Base-by-base conservation (phyloP, 2,888 invertebrate species). In the Cecidostiba fungosa region DNA sequence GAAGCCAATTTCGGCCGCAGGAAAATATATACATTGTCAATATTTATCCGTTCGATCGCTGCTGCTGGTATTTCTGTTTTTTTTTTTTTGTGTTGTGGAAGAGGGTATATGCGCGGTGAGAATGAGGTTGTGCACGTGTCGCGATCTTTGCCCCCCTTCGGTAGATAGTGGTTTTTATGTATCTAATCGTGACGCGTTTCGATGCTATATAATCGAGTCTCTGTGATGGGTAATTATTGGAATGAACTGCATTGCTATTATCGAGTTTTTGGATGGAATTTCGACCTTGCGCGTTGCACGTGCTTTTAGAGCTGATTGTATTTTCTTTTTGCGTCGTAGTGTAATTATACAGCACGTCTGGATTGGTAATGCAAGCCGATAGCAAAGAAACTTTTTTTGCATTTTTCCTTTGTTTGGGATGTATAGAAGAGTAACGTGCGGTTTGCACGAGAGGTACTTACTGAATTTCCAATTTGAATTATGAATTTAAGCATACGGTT, bases 71-170 rank as follows among this genome's bases (percentile, higher is more conserved):
- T 66, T 66, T 66, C n/a, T 62, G n/a, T n/a, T n/a, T n/a, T n/a
- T n/a, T 26, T 66, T 26, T 29, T 23, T 59, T 23, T 4, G 59
- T n/a, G 54, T 54, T 43, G 16, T 50, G 19, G 16, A 19, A 50
- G 59, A 10, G 66, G n/a, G 29, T 66, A 3, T 66, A 3, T n/a
- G 43, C 26, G 29, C 29, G n/a, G 0, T 8, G 54, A 12, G 66
- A 66, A 26, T 29, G 66, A 66, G 29, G 66, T 66, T 66, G 23
- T 66, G 29, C 66, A 66, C 66, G 66, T 66, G 66, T 14, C 66
- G 29, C 3, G 14, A 29, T 66, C 23, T 29, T 14, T 23, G 14
- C 29, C 29, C 66, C 14, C 4, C 12, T 66, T 66, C 3, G 4
- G 29, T 4, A 3, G 66, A 66, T 23, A 62, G 5, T 62, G 26